phyloP scores from a whole-genome alignment of 1,140 invertebrate species.

The Anastatus disparis region DNA sequence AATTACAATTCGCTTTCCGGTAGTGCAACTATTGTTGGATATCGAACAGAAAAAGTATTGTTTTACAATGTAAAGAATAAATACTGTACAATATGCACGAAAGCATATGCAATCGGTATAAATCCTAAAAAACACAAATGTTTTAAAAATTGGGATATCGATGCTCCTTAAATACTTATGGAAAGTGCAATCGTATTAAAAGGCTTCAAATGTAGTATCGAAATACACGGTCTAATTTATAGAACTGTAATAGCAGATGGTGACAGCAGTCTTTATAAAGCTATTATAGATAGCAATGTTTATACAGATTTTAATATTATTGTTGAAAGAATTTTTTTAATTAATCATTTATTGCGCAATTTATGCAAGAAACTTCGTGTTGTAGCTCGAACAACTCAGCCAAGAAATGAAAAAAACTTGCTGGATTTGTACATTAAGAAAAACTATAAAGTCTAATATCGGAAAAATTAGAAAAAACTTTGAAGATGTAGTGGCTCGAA shows the following conservation, averaged over 20 bases:
- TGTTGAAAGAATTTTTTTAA: constrained; percentile 50
- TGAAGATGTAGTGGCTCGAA: not conserved
- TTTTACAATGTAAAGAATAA: constrained; percentile 53
- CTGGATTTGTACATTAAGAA: not conserved
- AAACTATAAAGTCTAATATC: not conserved
- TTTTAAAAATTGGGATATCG: constrained; percentile 52
- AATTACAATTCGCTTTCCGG: not conserved
- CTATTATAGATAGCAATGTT: no score
- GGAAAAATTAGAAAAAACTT: constrained; percentile 10
- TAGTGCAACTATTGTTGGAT: constrained; percentile 5
- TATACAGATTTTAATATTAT: no score
- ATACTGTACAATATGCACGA: constrained; percentile 52
- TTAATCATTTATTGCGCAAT: constrained; percentile 21
- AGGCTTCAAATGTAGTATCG: not conserved
- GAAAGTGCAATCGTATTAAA: constrained; percentile 47
- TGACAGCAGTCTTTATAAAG: no score
- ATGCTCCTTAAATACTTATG: constrained; percentile 55
- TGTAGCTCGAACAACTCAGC: not conserved
- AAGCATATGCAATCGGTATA: no score
- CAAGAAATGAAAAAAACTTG: not conserved
- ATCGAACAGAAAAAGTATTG: constrained; percentile 54
- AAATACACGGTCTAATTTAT: not conserved
- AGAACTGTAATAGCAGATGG: not conserved
- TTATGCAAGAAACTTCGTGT: constrained; percentile 40
- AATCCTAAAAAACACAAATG: constrained; percentile 47